Percentiles rank a stretch among this genome's conserved stretches.
phyloP scores from a whole-genome alignment of 2,113 vertebrate species.

The Aspidoscelis tigris region DNA sequence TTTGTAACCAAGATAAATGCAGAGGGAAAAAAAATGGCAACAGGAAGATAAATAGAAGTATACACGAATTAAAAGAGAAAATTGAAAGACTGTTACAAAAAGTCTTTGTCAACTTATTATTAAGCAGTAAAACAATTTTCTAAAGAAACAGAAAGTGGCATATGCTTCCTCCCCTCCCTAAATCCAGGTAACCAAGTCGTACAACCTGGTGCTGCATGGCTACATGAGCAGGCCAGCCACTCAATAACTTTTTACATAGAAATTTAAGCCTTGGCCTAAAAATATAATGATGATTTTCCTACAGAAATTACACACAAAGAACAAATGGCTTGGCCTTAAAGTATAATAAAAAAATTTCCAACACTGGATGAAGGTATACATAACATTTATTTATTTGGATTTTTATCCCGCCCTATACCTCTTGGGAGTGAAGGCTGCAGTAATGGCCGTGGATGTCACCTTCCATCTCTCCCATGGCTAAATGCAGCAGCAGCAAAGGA shows the following conservation, averaged over 20 bases:
- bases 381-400: background rate
- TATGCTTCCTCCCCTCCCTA: too few relatives aligned
- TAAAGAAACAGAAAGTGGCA: background rate
- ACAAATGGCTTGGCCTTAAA: constrained; percentile 31
- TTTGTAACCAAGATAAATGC: background rate
- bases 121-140: constrained; percentile 4
- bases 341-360: constrained; percentile 13
- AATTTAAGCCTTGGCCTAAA: constrained; percentile 43
- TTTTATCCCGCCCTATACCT: constrained; percentile 34
- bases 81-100: constrained; percentile 13
- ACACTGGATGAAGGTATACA: too few relatives aligned
- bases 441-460: too few relatives aligned
- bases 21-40: background rate
- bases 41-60: background rate
- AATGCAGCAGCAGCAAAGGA: too few relatives aligned
- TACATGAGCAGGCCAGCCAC: constrained; percentile 14
- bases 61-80: constrained; percentile 21
- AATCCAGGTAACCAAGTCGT: constrained; percentile 5
- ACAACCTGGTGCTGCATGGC: background rate
- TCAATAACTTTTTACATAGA: constrained; percentile 46
- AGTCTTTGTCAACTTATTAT: background rate
- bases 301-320: constrained; percentile 37
- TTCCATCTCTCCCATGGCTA: too few relatives aligned
- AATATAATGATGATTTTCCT: constrained; percentile 15
- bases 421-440: too few relatives aligned